Conservation (phyloP, 2,113 vertebrate species). For the Petrocephalus microphthalmus region DNA sequence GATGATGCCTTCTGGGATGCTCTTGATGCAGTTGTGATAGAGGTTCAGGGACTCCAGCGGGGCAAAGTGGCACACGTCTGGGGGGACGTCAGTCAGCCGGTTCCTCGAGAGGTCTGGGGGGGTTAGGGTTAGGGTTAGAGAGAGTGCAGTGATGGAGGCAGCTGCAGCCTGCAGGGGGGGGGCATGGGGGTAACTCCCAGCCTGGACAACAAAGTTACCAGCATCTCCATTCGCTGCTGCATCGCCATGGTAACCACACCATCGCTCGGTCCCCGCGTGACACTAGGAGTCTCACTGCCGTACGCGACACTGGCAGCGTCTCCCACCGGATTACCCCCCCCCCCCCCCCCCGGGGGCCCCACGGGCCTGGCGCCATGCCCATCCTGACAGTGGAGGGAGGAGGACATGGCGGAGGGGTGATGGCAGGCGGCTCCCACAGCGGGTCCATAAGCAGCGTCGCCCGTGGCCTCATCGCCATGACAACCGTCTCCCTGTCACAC, state of each 20-base stretch:
- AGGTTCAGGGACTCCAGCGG: conserved; percentile 92
- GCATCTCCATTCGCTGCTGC: not conserved
- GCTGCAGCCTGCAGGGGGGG: not conserved
- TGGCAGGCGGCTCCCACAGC: not conserved
- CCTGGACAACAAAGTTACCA: not conserved
- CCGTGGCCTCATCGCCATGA: not conserved
- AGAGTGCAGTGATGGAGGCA: not conserved
- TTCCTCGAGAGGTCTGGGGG: conserved; percentile 92
- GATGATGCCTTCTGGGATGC: conserved; percentile 90
- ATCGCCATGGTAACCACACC: not conserved
- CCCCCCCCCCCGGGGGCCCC: not conserved
- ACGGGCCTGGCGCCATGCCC: not conserved
- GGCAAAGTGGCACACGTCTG: conserved; percentile 88
- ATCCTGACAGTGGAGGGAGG: not conserved
- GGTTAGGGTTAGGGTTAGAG: too few species aligned
- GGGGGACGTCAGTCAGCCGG: conserved; percentile 86
- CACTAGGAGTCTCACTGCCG: not conserved
- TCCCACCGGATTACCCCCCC: not conserved
- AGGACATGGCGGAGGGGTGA: not conserved
- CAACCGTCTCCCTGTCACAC: not conserved
- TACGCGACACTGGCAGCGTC: not conserved
- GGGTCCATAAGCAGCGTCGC: not conserved
- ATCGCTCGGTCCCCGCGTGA: not conserved
- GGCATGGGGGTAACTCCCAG: not conserved
- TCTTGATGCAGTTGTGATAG: conserved; percentile 98